Evolutionary conservation across 2,888 invertebrate species (phyloP), one percentile per base, ranked within the genome.

Genomic region (Linyphia triangularis): DNA sequence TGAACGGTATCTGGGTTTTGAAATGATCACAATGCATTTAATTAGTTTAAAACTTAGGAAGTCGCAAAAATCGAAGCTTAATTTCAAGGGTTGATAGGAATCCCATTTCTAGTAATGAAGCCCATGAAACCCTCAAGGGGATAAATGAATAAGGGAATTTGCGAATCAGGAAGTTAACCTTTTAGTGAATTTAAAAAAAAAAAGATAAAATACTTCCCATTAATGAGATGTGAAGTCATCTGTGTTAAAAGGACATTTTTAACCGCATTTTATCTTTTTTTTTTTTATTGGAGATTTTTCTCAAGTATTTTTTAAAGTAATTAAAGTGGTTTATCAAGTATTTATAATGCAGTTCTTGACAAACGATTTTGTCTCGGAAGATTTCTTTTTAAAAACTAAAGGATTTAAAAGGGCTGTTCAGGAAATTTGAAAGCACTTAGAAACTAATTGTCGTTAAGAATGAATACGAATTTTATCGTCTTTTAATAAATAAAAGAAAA

Each of bases 21-120:
- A 33, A 67, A 67, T 33, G 33, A 33, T 33, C 67, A 67, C 67
- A 67, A 67, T 13, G 33, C 24, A 6, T 67, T 67, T 67, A 67
- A 67, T 67, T 67, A 67, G 33, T 33, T 67, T 67, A 67, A 67
- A 33, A 26, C 33, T 19, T 33, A 16, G 4, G 67, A 30, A 67
- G 24, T 1, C 28, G 67, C 13, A 28, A 67, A 67, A 67, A 33
- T 33, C 33, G 19, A 30, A n/a, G 33, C 28, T 33, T 67, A 67
- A 67, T 67, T 67, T 67, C 4, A 30, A 19, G 22, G 19, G 33
- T 33, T 67, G 67, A 67, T 33, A 67, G 67, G 30, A n/a, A 67
- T 33, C 10, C 67, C 33, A 16, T 33, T 67, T 33, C 22, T 22
- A n/a, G 30, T 67, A 67, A 67, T 67, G 67, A 67, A 67, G n/a